A percentile compares a stretch with the other conserved stretches of the same genome.
phyloP scores from a whole-genome alignment of 2,888 invertebrate genomes.

The Apodemia hepburni region DNA sequence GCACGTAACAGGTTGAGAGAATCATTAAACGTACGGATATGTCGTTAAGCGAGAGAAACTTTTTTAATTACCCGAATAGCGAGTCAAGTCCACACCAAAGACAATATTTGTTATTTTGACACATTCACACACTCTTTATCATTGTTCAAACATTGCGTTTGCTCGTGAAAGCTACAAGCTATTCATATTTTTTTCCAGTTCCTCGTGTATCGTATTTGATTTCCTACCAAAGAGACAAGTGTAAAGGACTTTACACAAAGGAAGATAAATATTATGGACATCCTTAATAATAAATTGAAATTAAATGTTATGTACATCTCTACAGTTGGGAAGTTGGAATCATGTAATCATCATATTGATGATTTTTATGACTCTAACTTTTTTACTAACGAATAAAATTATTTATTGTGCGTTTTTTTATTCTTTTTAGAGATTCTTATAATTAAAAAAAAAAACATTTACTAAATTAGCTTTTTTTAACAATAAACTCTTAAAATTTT shows the following conservation, averaged over 20 bases:
- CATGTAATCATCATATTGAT: no score
- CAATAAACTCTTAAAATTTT: no score
- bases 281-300: slow-evolving; percentile 42
- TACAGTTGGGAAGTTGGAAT: no score
- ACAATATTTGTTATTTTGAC: slow-evolving; percentile 79
- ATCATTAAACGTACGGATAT: slow-evolving; percentile 18
- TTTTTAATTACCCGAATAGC: slow-evolving; percentile 50
- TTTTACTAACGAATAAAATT: no score
- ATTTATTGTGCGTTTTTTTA: no score
- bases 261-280: slow-evolving; percentile 57
- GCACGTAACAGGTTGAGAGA: slow-evolving; percentile 10
- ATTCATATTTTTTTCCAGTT: slow-evolving; percentile 65
- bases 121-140: slow-evolving; percentile 78
- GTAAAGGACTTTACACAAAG: slow-evolving; percentile 63
- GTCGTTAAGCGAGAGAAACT: slow-evolving; percentile 22
- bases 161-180: slow-evolving; percentile 58
- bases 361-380: no score
- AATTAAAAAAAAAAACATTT: no score
- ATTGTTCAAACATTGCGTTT: slow-evolving; percentile 70
- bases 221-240: slow-evolving; percentile 75
- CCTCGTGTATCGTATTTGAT: slow-evolving; percentile 63
- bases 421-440: no score
- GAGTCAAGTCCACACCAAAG: slow-evolving; percentile 38
- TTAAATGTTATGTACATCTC: no score
- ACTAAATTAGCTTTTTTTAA: no score